phyloP scores from a whole-genome alignment of 1,140 invertebrate genomes.

The Ostrea denselamellosa region DNA sequence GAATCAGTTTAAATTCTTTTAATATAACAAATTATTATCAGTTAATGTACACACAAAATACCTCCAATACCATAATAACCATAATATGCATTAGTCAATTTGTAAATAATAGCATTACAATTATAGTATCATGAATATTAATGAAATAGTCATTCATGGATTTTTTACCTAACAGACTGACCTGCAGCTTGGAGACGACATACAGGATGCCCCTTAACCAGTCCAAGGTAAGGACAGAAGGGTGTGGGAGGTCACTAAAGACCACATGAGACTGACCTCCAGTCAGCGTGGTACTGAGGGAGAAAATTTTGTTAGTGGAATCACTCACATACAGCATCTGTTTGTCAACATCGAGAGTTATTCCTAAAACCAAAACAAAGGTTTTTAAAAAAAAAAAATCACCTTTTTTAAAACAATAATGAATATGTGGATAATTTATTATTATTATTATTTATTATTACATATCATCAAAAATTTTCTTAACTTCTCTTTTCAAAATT shows the following conservation, averaged over 20 bases:
- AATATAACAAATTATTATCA: too few relatives aligned
- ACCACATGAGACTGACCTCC: constrained; percentile 79
- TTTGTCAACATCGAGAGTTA: constrained; percentile 86
- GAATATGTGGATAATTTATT: too few relatives aligned
- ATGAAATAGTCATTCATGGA: not conserved
- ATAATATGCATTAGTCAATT: too few relatives aligned
- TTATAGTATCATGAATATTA: too few relatives aligned
- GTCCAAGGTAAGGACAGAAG: constrained; percentile 85
- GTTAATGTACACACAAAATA: too few relatives aligned
- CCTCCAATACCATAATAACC: too few relatives aligned
- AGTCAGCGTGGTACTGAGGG: constrained; percentile 82
- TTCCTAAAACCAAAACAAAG: constrained; percentile 82
- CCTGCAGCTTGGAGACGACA: constrained; percentile 81
- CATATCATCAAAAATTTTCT: too few relatives aligned
- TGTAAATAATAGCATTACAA: too few relatives aligned
- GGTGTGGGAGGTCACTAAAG: constrained; percentile 57
- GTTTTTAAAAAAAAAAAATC: too few relatives aligned
- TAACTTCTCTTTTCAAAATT: too few relatives aligned
- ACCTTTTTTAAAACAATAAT: not conserved
- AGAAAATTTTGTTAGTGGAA: constrained; percentile 77
- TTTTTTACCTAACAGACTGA: not conserved
- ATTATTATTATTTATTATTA: too few relatives aligned
- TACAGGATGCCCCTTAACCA: constrained; percentile 92
- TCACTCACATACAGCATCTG: constrained; percentile 88
- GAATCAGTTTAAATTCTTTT: too few relatives aligned